Evolutionary conservation across 2,113 vertebrate species (phyloP).

Genomic region (Oreamnos americanus): DNA sequence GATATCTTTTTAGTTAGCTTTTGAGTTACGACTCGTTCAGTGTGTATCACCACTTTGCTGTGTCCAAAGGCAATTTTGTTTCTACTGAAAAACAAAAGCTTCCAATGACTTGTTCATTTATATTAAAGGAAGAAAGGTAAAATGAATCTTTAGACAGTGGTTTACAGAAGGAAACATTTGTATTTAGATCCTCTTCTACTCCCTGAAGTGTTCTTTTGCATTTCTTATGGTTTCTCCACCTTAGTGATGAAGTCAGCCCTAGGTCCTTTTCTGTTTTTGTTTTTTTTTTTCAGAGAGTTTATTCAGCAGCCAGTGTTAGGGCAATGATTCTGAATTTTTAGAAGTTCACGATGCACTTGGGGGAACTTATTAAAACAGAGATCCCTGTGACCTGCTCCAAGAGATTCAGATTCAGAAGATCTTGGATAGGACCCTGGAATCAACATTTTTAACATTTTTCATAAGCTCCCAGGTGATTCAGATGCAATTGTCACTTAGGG

Average conservation of each 20-base stretch:
- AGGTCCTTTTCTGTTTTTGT: neutral
- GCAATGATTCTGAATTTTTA: neutral
- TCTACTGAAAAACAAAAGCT: slow-evolving; percentile 5
- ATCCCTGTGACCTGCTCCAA: neutral
- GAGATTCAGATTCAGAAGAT: neutral
- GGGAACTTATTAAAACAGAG: slow-evolving; percentile 15
- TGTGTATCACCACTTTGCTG: neutral
- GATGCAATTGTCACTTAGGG: neutral
- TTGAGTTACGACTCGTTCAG: slow-evolving; percentile 12
- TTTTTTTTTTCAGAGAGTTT: neutral
- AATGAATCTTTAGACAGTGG: slow-evolving; percentile 20
- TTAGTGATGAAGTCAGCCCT: neutral
- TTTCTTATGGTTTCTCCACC: slow-evolving; percentile 33
- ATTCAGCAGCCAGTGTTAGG: neutral
- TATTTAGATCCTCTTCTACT: slow-evolving; percentile 3
- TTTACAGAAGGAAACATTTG: slow-evolving; percentile 30
- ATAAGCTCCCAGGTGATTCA: neutral
- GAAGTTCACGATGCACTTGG: neutral
- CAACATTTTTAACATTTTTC: slow-evolving; percentile 16
- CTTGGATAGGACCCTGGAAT: neutral
- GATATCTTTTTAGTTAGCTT: slow-evolving; percentile 18
- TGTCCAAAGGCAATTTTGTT: slow-evolving; percentile 38
- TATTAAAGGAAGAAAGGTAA: slow-evolving; percentile 42
- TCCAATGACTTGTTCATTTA: neutral
- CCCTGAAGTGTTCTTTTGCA: slow-evolving; percentile 24